Conservation (phyloP, 1,140 invertebrate species). For the Pogonus chalceus region DNA sequence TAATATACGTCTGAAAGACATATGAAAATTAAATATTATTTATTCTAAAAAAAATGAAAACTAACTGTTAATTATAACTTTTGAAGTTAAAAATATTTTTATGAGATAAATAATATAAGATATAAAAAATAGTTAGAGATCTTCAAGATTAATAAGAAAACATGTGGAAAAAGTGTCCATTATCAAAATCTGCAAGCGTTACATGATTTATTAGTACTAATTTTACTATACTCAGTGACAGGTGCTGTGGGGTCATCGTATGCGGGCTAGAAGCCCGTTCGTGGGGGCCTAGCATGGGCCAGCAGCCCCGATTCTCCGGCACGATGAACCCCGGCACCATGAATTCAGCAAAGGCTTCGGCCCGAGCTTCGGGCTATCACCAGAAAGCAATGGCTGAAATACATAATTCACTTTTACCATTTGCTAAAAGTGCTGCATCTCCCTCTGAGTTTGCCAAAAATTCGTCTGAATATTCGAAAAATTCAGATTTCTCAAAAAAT, state of each 20-base stretch:
- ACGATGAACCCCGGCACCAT: conserved; percentile 58
- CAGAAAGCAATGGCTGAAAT: conserved; percentile 82
- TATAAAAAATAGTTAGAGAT: too few species aligned
- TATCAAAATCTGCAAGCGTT: neutral
- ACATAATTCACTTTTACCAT: conserved; percentile 72
- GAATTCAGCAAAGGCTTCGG: conserved; percentile 53
- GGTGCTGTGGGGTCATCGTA: conserved; percentile 35
- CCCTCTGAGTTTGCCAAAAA: too few species aligned
- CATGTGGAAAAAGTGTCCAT: too few species aligned
- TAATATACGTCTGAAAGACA: too few species aligned
- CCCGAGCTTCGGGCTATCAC: conserved; percentile 72
- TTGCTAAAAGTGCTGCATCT: conserved; percentile 67
- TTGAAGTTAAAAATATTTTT: too few species aligned
- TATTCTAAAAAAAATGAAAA: too few species aligned
- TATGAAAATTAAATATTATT: too few species aligned
- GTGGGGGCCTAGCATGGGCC: conserved; percentile 59
- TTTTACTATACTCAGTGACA: neutral
- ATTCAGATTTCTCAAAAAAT: too few species aligned
- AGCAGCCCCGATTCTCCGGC: conserved; percentile 39
- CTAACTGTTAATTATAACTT: too few species aligned
- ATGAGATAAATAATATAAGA: too few species aligned
- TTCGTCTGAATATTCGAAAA: too few species aligned
- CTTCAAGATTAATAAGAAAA: too few species aligned
- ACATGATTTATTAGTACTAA: neutral
- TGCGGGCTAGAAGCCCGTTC: conserved; percentile 21